Evolutionary conservation across 2,888 invertebrate genomes (phyloP), one percentile per base, ranked within the genome.

Genomic region (Caenorhabditis uteleia): DNA sequence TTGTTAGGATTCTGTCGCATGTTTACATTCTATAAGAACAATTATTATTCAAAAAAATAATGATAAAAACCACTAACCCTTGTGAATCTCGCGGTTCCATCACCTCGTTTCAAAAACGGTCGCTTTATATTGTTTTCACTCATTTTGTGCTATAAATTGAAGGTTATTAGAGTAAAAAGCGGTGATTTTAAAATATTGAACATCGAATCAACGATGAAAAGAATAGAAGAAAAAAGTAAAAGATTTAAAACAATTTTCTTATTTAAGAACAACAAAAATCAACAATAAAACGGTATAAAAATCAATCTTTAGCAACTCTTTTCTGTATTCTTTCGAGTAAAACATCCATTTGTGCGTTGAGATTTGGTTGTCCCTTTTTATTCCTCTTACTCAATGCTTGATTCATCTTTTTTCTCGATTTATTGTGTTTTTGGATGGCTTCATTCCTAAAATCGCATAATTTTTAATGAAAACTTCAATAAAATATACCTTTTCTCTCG

Each of bases 331-430:
- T 71, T 48, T 78, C 76, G 26, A 78, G 61, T 12, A 78, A 47
- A 25, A 78, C 72, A 12, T 68, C 74, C 33, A 78, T 66, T 53
- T 78, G 78, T 6, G 78, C 75, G 40, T 73, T 71, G 43, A 78
- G 47, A 51, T 78, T 78, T 18, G 78, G 78, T 43, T 78, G 78
- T 16, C 78, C 78, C 49, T 77, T 77, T 40, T 70, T 71, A 29
- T 74, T 78, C 39, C 54, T 62, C 57, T 71, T 69, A 42, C 65
- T 56, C 46, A 78, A 46, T 14, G 73, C 78, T 27, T 72, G 68
- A 62, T 77, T 77, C 70, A 78, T 78, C 43, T 74, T 75, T 53
- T 66, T 70, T 39, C 67, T 55, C 7, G 48, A 53, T 21, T 67
- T 61, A 26, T 64, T 60, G 25, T 77, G 69, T 25, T 58, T 46